phyloP scores from a whole-genome alignment of 53 echinoderm and acorn worm genomes.

The Henricia sp. region DNA sequence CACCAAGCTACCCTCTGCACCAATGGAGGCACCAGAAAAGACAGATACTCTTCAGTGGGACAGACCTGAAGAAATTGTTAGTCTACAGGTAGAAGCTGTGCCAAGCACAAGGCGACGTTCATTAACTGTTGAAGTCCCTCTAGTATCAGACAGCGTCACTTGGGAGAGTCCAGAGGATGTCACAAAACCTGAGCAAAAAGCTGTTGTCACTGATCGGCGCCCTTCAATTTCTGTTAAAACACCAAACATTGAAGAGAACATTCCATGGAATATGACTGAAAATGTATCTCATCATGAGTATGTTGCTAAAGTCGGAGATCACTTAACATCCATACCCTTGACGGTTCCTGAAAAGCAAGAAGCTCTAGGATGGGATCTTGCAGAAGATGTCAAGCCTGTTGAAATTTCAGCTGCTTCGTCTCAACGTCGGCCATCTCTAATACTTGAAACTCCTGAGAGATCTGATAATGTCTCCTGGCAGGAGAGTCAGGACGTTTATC shows the following conservation, averaged over 20 bases:
- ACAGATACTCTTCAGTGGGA: slow-evolving; percentile 60
- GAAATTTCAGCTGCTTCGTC: slow-evolving; percentile 6
- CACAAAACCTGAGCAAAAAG: slow-evolving; percentile 9
- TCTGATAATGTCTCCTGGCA: slow-evolving; percentile 46
- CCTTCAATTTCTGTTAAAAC: slow-evolving; percentile 17
- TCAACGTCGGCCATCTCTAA: slow-evolving; percentile 21
- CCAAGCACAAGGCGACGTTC: slow-evolving; percentile 15
- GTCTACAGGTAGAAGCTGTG: slow-evolving; percentile 31
- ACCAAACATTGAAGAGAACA: slow-evolving; percentile 32
- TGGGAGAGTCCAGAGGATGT: slow-evolving; percentile 48
- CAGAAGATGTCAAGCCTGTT: slow-evolving; percentile 14
- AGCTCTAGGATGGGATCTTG: slow-evolving; percentile 45
- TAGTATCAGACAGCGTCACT: slow-evolving; percentile 25
- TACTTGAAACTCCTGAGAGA: slow-evolving; percentile 33
- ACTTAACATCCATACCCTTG: slow-evolving; percentile 36
- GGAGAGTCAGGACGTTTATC: slow-evolving; percentile 36
- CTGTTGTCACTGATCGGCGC: background rate
- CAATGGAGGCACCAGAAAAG: slow-evolving; percentile 57
- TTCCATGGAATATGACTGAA: slow-evolving; percentile 12
- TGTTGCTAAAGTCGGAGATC: slow-evolving; percentile 30
- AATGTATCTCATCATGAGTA: background rate
- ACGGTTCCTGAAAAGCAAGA: slow-evolving; percentile 59
- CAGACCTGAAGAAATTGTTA: slow-evolving; percentile 29
- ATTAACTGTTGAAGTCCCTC: slow-evolving; percentile 27
- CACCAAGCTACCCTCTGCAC: slow-evolving; percentile 60